phyloP scores from a whole-genome alignment of 1,140 invertebrate species.

The Procambarus clarkii region DNA sequence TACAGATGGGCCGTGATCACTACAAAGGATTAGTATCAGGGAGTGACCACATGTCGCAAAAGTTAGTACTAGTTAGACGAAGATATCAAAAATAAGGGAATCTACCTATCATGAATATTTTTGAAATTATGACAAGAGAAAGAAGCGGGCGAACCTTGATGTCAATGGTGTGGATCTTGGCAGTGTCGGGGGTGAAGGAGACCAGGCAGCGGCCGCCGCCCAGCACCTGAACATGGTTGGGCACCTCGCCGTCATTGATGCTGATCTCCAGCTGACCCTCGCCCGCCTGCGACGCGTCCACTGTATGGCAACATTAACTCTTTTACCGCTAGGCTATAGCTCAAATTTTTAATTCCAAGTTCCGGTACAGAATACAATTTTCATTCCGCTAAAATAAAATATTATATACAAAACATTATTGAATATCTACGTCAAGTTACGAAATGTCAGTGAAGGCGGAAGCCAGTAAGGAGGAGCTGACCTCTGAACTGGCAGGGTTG shows the following conservation, averaged over 20 bases:
- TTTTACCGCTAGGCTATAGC: not conserved
- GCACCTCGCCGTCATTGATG: conserved; percentile 97
- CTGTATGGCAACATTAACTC: conserved; percentile 79
- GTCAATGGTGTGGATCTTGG: conserved; percentile 95
- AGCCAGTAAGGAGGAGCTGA: conserved; percentile 74
- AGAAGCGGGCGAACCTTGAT: conserved; percentile 86
- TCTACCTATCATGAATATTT: not conserved
- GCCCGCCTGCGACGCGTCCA: conserved; percentile 96
- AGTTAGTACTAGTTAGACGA: too few relatives aligned
- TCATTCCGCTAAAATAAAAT: too few relatives aligned
- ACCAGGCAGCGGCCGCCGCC: conserved; percentile 95
- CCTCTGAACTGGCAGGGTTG: conserved; percentile 95
- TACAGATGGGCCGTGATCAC: too few relatives aligned
- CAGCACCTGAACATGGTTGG: conserved; percentile 97
- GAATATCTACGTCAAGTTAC: too few relatives aligned
- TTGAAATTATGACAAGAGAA: too few relatives aligned
- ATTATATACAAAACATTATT: too few relatives aligned
- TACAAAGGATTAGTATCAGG: too few relatives aligned
- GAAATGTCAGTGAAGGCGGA: too few relatives aligned
- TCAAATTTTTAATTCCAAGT: too few relatives aligned
- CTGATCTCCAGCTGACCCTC: conserved; percentile 98
- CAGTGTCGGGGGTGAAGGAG: conserved; percentile 94
- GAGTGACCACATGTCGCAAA: too few relatives aligned
- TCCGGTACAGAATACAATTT: too few relatives aligned
- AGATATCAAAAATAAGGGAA: not conserved